These are phyloP conservation scores for Amblyornis subalaris DNA, from an alignment of 2,113 vertebrate species.

Conservation along the genomic window DNA sequence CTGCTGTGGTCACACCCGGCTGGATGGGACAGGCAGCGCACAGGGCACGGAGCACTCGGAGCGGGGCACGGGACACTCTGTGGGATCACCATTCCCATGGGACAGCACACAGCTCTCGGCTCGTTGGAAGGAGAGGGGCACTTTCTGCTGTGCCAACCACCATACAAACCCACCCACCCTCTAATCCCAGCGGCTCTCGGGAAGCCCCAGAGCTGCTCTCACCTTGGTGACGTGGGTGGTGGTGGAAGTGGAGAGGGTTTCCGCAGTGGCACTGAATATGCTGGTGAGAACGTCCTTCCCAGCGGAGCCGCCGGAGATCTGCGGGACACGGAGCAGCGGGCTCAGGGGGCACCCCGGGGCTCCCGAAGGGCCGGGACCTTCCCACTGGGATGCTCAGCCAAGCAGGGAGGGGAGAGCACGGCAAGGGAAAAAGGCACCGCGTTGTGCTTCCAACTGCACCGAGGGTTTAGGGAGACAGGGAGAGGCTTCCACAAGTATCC, in stretches of 20 bases:
- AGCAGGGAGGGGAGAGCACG: fast-evolving
- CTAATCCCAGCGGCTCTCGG: neutral
- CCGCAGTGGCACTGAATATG: conserved; percentile 80
- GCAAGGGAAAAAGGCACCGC: neutral
- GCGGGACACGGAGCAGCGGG: neutral
- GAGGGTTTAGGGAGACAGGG: fast-evolving
- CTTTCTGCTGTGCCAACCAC: neutral
- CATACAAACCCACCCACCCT: neutral
- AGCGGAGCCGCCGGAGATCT: conserved; percentile 57
- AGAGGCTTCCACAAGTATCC: neutral
- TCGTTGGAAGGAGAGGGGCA: neutral
- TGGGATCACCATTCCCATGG: fast-evolving
- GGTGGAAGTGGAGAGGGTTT: conserved; percentile 93
- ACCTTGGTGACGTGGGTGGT: conserved; percentile 99
- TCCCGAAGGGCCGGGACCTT: neutral
- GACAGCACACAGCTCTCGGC: neutral
- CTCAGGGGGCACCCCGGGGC: neutral
- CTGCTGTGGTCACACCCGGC: neutral
- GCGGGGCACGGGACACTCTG: neutral
- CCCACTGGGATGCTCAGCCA: neutral
- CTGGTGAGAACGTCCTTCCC: conserved; percentile 77
- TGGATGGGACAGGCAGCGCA: neutral
- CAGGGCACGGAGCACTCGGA: neutral
- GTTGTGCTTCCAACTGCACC: neutral
- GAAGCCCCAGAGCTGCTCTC: conserved; percentile 8